Evolutionary conservation across 2,113 vertebrate genomes (phyloP), one percentile per base, ranked within the genome.

Genomic region (Sinocyclocheilus rhinocerous): DNA sequence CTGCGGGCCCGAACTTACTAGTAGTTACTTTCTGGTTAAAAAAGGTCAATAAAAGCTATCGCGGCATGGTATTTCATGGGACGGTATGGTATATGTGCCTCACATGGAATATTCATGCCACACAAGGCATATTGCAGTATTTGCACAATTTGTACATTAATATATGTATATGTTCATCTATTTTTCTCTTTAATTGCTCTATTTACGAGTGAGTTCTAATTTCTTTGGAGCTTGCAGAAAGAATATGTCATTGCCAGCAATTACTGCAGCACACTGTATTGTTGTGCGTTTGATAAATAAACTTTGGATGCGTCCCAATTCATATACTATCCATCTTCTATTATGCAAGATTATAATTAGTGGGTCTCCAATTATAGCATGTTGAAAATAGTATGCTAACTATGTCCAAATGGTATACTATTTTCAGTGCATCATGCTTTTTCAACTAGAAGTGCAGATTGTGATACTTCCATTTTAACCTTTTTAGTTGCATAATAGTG

Each of bases 121-220:
- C 67, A 39, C 69, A 75, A 48, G 42, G 72, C 22, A 45, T 24
- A 75, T 8, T 75, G 72, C 72, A 48, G 72, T 13, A 75, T 48
- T 75, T 75, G 72, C 72, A 75, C 6, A 26, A 48, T 75, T 15
- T 75, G 22, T 48, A 15, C 42, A 48, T 75, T 24, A 13, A 13
- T 22, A 39, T 72, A 42, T 45, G 70, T 45, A 67, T 6, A 1
- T 8, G 22, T 76, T 76, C 42, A 76, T 76, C n/a, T 48, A 48
- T 76, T 48, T 48, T 75, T 76, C 42, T 50, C 13, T 48, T 75
- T 48, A 50, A 76, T 76, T 76, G 72, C 72, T 76, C 72, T 26
- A 76, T 76, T 48, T 48, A 50, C 1, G 6, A n/a, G 39, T 26
- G n/a, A 24, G 72, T 26, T 76, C 42, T 50, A 76, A 76, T 76